phyloP scores from a whole-genome alignment of 1,140 invertebrate genomes.

The Nasonia giraulti region DNA sequence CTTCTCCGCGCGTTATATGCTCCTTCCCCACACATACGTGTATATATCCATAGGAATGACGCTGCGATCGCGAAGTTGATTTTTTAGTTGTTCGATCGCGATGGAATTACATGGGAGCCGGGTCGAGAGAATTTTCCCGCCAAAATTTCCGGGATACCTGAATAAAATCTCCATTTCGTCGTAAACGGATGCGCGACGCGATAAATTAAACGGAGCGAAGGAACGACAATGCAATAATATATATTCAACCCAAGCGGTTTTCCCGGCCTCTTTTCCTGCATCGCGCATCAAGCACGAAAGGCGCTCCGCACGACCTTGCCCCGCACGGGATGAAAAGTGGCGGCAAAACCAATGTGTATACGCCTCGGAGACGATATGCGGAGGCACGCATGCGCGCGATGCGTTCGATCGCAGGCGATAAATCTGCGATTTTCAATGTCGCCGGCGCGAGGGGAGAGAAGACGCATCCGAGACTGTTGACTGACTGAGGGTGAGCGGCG shows the following conservation, averaged over 20 bases:
- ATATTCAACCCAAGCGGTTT: background rate
- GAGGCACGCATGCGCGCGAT: constrained; percentile 30
- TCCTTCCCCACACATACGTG: background rate
- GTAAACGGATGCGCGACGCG: no score
- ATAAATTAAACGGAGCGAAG: no score
- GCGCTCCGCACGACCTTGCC: background rate
- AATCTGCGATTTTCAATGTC: constrained; percentile 60
- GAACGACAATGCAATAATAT: background rate
- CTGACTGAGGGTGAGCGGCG: background rate
- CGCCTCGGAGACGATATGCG: constrained; percentile 12
- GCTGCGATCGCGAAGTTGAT: background rate
- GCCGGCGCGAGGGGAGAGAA: background rate
- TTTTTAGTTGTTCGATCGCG: background rate
- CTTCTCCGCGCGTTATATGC: background rate
- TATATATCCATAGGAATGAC: no score
- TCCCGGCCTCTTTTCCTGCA: background rate
- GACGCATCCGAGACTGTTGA: background rate
- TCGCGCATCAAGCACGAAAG: background rate
- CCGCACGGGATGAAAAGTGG: background rate
- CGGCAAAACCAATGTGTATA: background rate
- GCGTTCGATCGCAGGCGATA: constrained; percentile 56
- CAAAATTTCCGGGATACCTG: no score
- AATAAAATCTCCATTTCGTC: no score
- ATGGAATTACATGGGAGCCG: no score
- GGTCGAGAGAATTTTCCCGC: no score